Conservation (phyloP, 2,888 invertebrate genomes). For the Saturnia pavonia region DNA sequence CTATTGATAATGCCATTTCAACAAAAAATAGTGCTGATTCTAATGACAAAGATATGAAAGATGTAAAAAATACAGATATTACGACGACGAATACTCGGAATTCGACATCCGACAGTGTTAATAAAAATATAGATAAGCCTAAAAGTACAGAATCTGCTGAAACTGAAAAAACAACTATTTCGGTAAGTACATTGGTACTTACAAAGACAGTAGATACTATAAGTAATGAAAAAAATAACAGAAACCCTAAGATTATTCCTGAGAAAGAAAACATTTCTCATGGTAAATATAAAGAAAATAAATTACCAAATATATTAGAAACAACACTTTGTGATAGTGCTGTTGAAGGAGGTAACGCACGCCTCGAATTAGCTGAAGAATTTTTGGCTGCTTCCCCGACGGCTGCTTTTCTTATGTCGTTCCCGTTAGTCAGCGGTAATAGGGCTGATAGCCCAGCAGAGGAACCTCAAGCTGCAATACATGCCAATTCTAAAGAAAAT, state of each 20-base stretch:
- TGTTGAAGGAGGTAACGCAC: conserved; percentile 79
- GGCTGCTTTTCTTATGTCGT: conserved; percentile 88
- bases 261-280: conserved; percentile 40
- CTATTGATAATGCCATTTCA: conserved; percentile 18
- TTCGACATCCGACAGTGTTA: not conserved
- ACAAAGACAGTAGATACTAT: conserved; percentile 16
- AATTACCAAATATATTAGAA: conserved; percentile 66
- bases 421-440: conserved; percentile 85
- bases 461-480: conserved; percentile 49
- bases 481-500: conserved; percentile 46
- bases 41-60: not conserved
- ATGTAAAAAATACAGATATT: not conserved
- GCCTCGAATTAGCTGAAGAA: conserved; percentile 80
- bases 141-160: conserved; percentile 17
- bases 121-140: conserved; percentile 12
- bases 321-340: conserved; percentile 67
- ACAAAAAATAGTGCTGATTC: conserved; percentile 2
- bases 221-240: conserved; percentile 12
- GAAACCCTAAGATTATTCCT: conserved; percentile 34
- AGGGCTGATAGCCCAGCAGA: conserved; percentile 77
- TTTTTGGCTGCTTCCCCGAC: conserved; percentile 85
- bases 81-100: not conserved
- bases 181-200: not conserved
- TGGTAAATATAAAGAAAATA: conserved; percentile 64
- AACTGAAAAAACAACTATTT: conserved; percentile 12